phyloP scores from a whole-genome alignment of 2,888 invertebrate species.

The Eilema caniola region DNA sequence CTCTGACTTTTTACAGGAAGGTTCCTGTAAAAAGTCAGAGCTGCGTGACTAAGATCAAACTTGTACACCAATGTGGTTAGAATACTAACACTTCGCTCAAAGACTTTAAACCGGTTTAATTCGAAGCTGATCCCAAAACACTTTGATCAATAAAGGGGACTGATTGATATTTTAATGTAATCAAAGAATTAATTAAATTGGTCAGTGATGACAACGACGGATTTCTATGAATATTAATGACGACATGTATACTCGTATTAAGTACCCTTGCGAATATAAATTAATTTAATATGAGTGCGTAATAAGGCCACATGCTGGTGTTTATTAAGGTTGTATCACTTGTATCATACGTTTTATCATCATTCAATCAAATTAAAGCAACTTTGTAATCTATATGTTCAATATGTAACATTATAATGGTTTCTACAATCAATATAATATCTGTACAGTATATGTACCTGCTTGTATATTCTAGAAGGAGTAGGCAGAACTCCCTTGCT shows the following conservation, averaged over 20 bases:
- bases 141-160: background rate
- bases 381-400: background rate
- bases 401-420: background rate
- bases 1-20: too few relatives aligned
- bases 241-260: background rate
- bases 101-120: background rate
- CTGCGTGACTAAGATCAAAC: too few relatives aligned
- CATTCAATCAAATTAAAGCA: background rate
- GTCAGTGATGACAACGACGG: conserved; percentile 1
- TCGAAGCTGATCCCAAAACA: background rate
- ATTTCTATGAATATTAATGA: conserved; percentile 17
- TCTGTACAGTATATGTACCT: too few relatives aligned
- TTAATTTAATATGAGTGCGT: background rate
- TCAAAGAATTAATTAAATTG: conserved; percentile 8
- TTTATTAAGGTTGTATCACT: background rate
- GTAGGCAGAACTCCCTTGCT: too few relatives aligned
- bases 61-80: background rate
- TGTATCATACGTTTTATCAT: background rate
- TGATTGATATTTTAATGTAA: conserved; percentile 5
- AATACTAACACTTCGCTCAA: background rate
- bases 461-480: too few relatives aligned
- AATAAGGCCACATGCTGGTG: background rate
- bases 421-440: background rate
- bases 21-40: too few relatives aligned
- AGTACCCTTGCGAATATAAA: background rate